phyloP scores from a whole-genome alignment of 1,140 invertebrate species.

The Drosophila nigrodunni region DNA sequence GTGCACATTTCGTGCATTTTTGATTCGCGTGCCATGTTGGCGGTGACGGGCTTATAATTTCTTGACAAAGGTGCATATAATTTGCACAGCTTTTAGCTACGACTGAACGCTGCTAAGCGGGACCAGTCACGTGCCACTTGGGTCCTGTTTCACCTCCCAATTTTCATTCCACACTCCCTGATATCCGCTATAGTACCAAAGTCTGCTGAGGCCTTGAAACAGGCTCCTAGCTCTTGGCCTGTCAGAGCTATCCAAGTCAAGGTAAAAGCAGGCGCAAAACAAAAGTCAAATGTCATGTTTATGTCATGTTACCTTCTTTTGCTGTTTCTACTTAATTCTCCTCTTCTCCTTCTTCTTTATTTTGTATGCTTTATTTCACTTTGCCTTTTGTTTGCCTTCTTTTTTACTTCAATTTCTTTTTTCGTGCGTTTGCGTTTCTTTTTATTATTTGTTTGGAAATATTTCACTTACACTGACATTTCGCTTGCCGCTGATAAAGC shows the following conservation, averaged over 20 bases:
- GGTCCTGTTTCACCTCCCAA: not conserved
- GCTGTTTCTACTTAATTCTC: slow-evolving; percentile 17
- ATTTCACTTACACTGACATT: slow-evolving; percentile 82
- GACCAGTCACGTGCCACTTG: slow-evolving; percentile 68
- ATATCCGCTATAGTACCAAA: not conserved
- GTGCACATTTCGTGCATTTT: slow-evolving; percentile 65
- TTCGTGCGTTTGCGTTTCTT: slow-evolving; percentile 58
- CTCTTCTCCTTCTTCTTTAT: slow-evolving; percentile 23
- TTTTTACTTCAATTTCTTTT: slow-evolving; percentile 35
- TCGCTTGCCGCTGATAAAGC: slow-evolving; percentile 62
- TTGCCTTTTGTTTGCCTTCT: slow-evolving; percentile 45
- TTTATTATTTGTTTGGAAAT: slow-evolving; percentile 81
- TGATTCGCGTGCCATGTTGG: slow-evolving; percentile 71
- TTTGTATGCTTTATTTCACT: slow-evolving; percentile 64
- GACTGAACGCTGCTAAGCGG: slow-evolving; percentile 49
- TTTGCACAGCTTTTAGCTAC: slow-evolving; percentile 56
- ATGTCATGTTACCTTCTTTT: slow-evolving; percentile 77
- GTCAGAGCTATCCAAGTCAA: slow-evolving; percentile 40
- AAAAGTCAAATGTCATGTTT: slow-evolving; percentile 83
- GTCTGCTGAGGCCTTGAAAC: not conserved
- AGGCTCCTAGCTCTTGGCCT: slow-evolving; percentile 13
- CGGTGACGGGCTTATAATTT: slow-evolving; percentile 73
- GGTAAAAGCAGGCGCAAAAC: slow-evolving; percentile 41
- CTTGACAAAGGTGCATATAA: slow-evolving; percentile 83
- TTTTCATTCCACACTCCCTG: not conserved